These are phyloP conservation scores for Vulpes lagopus DNA, from an alignment of 2,113 vertebrate genomes.

Conservation along the genomic window DNA sequence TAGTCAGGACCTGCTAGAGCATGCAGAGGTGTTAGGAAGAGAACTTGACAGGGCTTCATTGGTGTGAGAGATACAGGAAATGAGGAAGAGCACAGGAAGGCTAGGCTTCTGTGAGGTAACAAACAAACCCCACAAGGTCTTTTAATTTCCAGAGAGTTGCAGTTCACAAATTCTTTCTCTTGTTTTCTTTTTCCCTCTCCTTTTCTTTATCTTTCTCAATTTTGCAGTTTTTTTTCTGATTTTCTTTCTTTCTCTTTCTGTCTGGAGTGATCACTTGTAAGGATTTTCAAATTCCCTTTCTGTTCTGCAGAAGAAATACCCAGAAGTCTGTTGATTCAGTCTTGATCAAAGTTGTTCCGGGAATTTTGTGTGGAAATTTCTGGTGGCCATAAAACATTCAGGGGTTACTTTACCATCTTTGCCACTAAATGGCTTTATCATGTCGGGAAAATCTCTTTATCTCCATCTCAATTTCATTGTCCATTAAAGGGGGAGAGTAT, in stretches of 20 bases:
- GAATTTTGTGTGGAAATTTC: constrained; percentile 20
- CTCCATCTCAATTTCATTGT: neutral
- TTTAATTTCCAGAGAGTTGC: neutral
- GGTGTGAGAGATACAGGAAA: neutral
- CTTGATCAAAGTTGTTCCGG: neutral
- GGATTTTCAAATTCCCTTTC: neutral
- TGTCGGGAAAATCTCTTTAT: neutral
- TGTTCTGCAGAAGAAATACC: neutral
- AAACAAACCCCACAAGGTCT: neutral
- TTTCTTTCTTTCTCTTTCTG: neutral
- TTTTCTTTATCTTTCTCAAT: neutral
- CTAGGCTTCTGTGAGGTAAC: neutral
- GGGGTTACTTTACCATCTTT: neutral
- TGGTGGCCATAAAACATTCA: neutral
- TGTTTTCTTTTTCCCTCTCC: neutral
- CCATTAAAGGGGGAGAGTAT: neutral
- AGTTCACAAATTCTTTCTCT: neutral
- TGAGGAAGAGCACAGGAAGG: neutral
- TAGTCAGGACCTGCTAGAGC: neutral
- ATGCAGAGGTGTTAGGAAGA: neutral
- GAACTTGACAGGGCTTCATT: neutral
- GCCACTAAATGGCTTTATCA: neutral
- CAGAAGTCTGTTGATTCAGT: neutral
- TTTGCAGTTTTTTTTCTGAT: neutral
- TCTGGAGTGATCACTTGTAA: neutral